Conservation (phyloP, 1,140 invertebrate genomes). For the Nylanderia fulva region DNA sequence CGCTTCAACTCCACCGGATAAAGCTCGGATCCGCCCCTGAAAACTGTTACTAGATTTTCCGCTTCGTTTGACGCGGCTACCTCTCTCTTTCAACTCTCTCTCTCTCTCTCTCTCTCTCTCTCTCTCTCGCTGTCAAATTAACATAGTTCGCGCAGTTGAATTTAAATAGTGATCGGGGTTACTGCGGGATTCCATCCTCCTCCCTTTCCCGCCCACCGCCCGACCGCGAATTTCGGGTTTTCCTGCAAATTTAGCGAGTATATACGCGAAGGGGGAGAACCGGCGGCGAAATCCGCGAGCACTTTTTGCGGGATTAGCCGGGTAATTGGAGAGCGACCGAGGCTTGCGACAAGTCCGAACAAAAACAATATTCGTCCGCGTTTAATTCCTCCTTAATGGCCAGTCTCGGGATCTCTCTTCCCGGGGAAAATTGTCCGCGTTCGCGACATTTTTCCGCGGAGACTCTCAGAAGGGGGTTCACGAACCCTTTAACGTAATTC, state of each 20-base stretch:
- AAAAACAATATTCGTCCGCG: slow-evolving; percentile 59
- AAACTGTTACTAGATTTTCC: slow-evolving; percentile 74
- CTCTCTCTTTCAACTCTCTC: slow-evolving; percentile 11
- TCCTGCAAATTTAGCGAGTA: slow-evolving; percentile 41
- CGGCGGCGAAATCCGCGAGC: not conserved
- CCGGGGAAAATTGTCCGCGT: not conserved
- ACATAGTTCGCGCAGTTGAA: slow-evolving; percentile 68
- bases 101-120: not conserved
- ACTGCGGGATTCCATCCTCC: not conserved
- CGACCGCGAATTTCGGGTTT: slow-evolving; percentile 44
- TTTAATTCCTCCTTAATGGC: slow-evolving; percentile 63
- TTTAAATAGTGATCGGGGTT: slow-evolving; percentile 62
- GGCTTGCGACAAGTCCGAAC: slow-evolving; percentile 44
- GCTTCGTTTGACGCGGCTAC: slow-evolving; percentile 61
- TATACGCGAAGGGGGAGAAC: slow-evolving; percentile 23
- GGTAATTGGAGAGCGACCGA: slow-evolving; percentile 64
- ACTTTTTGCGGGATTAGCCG: slow-evolving; percentile 67
- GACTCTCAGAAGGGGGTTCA: slow-evolving; percentile 20
- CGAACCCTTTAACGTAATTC: slow-evolving; percentile 68
- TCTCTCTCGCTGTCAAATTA: slow-evolving; percentile 67
- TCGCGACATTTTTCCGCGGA: slow-evolving; percentile 9
- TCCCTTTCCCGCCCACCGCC: too few species aligned
- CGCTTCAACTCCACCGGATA: slow-evolving; percentile 65
- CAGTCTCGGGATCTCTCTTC: slow-evolving; percentile 34
- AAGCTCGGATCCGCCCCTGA: slow-evolving; percentile 65